These are phyloP conservation scores for Callosobruchus maculatus DNA, from an alignment of 2,888 invertebrate genomes.

Conservation along the genomic window DNA sequence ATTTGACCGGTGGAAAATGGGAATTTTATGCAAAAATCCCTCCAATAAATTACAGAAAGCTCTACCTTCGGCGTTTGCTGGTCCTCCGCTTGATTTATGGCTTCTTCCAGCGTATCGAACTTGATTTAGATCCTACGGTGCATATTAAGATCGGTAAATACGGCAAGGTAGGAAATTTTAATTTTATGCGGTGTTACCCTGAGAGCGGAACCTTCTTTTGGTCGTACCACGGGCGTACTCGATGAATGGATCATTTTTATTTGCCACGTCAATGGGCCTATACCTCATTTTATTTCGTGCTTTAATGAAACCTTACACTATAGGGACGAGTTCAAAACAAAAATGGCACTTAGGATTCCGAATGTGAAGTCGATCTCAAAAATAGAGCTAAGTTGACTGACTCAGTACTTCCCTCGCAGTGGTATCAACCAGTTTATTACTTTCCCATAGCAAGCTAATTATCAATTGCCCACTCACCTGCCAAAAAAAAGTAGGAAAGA, in stretches of 20 bases:
- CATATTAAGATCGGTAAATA: slow-evolving; percentile 4
- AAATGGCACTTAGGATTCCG: no score
- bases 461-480: no score
- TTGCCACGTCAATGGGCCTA: no score
- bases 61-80: not conserved
- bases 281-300: no score
- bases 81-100: slow-evolving; percentile 16
- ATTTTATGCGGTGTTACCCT: slow-evolving; percentile 8
- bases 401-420: no score
- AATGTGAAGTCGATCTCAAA: no score
- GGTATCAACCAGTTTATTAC: no score
- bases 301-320: no score
- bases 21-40: slow-evolving; percentile 19
- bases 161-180: slow-evolving; percentile 8
- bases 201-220: not conserved
- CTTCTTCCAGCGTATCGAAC: not conserved
- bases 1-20: slow-evolving; percentile 12
- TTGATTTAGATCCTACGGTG: slow-evolving; percentile 8
- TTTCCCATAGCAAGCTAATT: no score
- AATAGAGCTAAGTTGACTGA: no score
- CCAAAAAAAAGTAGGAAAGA: no score
- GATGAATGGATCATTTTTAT: not conserved
- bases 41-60: slow-evolving; percentile 16
- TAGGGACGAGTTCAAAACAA: no score
- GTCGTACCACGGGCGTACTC: not conserved